Conservation (phyloP, 2,888 invertebrate species). For the Drosophila paracracens region DNA sequence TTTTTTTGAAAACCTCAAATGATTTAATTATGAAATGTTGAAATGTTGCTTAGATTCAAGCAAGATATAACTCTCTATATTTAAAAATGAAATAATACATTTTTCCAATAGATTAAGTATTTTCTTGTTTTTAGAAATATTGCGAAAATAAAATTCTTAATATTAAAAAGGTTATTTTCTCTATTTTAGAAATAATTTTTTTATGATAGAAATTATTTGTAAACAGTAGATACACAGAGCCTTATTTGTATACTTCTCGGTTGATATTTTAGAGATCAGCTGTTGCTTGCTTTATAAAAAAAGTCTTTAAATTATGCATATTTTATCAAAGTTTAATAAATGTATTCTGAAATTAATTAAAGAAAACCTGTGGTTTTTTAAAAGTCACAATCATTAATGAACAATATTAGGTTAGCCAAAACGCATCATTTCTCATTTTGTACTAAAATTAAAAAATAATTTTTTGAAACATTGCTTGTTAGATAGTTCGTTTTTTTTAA, state of each 20-base stretch:
- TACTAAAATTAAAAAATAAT: no score
- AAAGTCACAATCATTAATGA: not conserved
- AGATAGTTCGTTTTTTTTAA: not conserved
- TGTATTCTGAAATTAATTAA: not conserved
- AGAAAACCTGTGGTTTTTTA: not conserved
- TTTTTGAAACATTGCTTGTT: not conserved
- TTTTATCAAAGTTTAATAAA: not conserved
- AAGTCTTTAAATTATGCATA: not conserved
- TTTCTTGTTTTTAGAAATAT: not conserved
- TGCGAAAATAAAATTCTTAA: not conserved
- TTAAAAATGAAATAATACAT: not conserved
- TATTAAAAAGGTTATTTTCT: not conserved
- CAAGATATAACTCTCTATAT: not conserved
- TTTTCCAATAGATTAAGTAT: not conserved
- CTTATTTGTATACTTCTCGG: not conserved
- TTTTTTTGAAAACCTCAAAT: not conserved
- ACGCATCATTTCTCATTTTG: rapidly evolving
- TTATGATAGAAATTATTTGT: not conserved
- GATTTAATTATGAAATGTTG: no score
- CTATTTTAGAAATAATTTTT: not conserved
- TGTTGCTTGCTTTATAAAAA: not conserved
- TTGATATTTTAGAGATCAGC: rapidly evolving
- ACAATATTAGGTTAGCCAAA: not conserved
- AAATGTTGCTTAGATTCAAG: not conserved
- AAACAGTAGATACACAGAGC: rapidly evolving